phyloP scores from a whole-genome alignment of 2,888 invertebrate species.

The Melinopterus prodromus region DNA sequence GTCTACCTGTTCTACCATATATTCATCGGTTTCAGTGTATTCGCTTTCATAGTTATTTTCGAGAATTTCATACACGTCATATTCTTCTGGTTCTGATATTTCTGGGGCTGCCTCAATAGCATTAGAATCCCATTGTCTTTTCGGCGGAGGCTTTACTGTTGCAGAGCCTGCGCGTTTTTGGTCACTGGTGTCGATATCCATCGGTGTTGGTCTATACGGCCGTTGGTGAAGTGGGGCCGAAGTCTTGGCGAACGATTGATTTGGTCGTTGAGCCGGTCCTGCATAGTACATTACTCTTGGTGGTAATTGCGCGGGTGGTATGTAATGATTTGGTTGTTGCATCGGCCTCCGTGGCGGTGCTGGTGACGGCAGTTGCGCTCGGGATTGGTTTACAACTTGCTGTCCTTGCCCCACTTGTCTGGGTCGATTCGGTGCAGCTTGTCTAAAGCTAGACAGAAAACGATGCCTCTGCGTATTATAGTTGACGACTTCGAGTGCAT shows the following conservation, averaged over 20 bases:
- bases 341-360: neutral
- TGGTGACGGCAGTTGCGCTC: neutral
- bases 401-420: neutral
- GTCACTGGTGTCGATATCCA: slow-evolving; percentile 21
- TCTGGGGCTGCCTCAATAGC: neutral
- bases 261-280: neutral
- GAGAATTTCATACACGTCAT: too few relatives aligned
- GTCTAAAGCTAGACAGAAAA: neutral
- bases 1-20: neutral
- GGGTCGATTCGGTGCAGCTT: neutral
- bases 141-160: slow-evolving; percentile 4
- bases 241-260: neutral
- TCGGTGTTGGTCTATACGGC: slow-evolving; percentile 18
- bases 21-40: too few relatives aligned
- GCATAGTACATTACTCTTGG: neutral
- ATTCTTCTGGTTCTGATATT: slow-evolving; percentile 20
- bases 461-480: slow-evolving; percentile 10
- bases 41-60: too few relatives aligned
- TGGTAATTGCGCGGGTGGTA: slow-evolving; percentile 9
- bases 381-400: neutral
- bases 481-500: neutral
- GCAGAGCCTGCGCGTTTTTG: slow-evolving; percentile 11
- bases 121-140: slow-evolving; percentile 23
- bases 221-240: neutral
- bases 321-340: slow-evolving; percentile 5